Conservation (phyloP, 2,797 vertebrate genomes). For the Neosilurus mollespiculum region DNA sequence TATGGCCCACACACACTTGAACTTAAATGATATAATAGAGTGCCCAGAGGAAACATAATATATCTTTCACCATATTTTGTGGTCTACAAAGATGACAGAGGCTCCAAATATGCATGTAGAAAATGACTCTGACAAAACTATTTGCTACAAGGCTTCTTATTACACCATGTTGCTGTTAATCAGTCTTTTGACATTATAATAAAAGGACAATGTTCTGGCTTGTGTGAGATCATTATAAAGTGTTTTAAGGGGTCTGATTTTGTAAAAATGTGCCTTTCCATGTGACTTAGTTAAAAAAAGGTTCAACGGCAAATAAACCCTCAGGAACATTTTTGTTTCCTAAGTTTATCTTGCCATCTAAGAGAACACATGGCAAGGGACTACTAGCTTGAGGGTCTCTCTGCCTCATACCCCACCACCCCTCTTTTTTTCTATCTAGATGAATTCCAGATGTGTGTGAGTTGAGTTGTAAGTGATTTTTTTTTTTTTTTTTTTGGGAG, state of each 20-base stretch:
- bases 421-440: constrained; percentile 55
- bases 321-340: constrained; percentile 61
- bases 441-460: constrained; percentile 85
- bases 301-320: constrained; percentile 72
- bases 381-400: constrained; percentile 65
- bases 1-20: constrained; percentile 36
- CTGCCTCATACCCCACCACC: constrained; percentile 62
- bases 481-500: constrained; percentile 51
- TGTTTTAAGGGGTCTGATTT: constrained; percentile 41
- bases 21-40: constrained; percentile 40
- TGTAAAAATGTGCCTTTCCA: constrained; percentile 29
- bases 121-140: constrained; percentile 65
- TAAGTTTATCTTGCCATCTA: constrained; percentile 72
- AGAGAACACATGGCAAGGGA: constrained; percentile 73
- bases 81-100: constrained; percentile 52
- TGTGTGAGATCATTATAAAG: constrained; percentile 30
- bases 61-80: constrained; percentile 43
- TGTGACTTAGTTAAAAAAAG: constrained; percentile 43
- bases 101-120: constrained; percentile 62
- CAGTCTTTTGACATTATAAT: constrained; percentile 39
- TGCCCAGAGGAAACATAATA: constrained; percentile 40
- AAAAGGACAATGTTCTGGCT: constrained; percentile 21
- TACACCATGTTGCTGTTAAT: constrained; percentile 43
- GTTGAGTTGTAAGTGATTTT: constrained; percentile 65
- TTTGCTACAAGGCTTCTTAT: constrained; percentile 49